Base-by-base conservation (phyloP, 2,888 invertebrate genomes). In the Oscheius sp. region DNA sequence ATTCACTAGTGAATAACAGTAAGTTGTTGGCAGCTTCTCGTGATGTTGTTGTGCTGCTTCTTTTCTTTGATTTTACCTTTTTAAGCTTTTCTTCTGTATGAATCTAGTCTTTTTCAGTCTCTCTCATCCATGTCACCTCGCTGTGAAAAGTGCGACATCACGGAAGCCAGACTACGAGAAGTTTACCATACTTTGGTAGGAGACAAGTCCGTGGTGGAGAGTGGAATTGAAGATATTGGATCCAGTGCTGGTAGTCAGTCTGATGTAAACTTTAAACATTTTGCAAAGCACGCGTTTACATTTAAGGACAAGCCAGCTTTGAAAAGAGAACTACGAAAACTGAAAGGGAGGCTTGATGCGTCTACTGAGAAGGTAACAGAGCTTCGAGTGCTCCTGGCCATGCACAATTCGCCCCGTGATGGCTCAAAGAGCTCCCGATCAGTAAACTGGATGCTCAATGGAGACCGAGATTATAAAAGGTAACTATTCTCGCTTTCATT, bases 211-310 rank as follows among this genome's bases (percentile, higher is more conserved):
- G 51, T 70, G 11, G 70, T 70, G 9, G 79, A 79, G 66, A 77
- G 79, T 47, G 77, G 79, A 29, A 77, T 79, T 7, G 79, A 79
- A 50, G 79, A 79, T 59, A 35, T 79, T 10, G 76, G 77, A 42
- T 70, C 74, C 66, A 76, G 77, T 73, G 57, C 76, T 62, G 70
- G 82, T 66, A 76, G 80, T 76, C 76, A 70, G 70, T 55, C 71
- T 74, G 66, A 77, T 78, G 71, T 79, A 76, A 75, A 77, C 51
- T 73, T 11, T 62, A 72, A 4, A 42, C 73, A 29, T 7, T 29
- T 68, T 37, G 47, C 32, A 9, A 68, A 21, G 21, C n/a, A 72
- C 35, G 33, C 59, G 42, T 32, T 53, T 42, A 37, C 32, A 4
- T 48, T 77, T 63, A 32, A 79, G 76, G 79, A 79, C 70, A 79